Evolutionary conservation across 2,113 vertebrate genomes (phyloP).

Genomic region (Pedionomus torquatus): DNA sequence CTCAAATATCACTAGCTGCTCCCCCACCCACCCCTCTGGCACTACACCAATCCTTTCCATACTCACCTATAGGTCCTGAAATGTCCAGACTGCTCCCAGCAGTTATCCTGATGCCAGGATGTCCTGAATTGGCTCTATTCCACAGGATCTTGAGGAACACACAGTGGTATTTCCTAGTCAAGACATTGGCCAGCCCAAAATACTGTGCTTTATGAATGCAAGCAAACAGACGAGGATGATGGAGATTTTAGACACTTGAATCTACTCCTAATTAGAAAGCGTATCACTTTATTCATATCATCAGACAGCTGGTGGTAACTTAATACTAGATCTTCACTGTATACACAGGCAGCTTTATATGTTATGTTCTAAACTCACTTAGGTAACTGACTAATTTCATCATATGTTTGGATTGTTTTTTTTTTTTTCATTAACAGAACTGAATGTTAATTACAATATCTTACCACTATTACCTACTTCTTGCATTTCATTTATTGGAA

Average conservation of each 20-base stretch:
- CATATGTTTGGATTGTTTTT: neutral
- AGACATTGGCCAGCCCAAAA: neutral
- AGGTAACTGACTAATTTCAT: neutral
- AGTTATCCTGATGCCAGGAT: neutral
- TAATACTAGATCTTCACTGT: neutral
- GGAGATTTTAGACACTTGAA: neutral
- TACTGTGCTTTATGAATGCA: neutral
- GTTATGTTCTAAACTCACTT: neutral
- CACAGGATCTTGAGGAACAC: neutral
- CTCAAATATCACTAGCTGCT: neutral
- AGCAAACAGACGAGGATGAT: neutral
- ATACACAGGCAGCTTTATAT: neutral
- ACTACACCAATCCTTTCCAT: neutral
- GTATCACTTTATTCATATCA: neutral
- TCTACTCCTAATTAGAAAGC: neutral
- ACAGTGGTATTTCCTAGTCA: neutral
- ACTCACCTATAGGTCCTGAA: neutral
- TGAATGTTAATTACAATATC: neutral
- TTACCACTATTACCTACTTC: neutral
- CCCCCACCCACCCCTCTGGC: accelerated
- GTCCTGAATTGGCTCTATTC: neutral
- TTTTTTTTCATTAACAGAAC: neutral
- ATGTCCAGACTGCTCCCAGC: neutral
- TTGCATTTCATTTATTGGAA: neutral
- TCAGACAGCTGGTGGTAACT: neutral